Percentiles rank a stretch among this genome's conserved stretches.
These are phyloP conservation scores for Leptinotarsa peninsularis DNA, from an alignment of 2,888 invertebrate species.

Conservation along the genomic window DNA sequence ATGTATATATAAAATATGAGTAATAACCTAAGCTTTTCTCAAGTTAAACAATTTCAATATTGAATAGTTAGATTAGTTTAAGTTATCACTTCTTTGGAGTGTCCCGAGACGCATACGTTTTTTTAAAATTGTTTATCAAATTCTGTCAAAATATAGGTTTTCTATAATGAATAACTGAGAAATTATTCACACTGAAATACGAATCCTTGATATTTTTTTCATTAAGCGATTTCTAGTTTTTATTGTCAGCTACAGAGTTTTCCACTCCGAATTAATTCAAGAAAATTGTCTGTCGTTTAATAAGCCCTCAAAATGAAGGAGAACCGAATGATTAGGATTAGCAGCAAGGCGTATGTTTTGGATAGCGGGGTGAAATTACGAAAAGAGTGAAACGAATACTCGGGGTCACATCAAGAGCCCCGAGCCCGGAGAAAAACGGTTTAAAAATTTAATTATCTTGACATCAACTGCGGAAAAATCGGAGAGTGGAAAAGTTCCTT, in stretches of 20 bases:
- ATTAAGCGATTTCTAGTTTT: slow-evolving; percentile 8
- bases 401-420: slow-evolving; percentile 25
- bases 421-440: slow-evolving; percentile 58
- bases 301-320: slow-evolving; percentile 29
- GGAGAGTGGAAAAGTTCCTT: slow-evolving; percentile 63
- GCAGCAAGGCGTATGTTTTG: slow-evolving; percentile 33
- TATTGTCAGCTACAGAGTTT: slow-evolving; percentile 15
- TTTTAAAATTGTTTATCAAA: not conserved
- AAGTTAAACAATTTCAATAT: no score
- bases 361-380: slow-evolving; percentile 36
- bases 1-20: no score
- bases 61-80: no score
- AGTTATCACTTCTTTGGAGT: no score
- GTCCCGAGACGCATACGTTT: no score
- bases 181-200: not conserved
- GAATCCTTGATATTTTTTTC: not conserved
- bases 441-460: slow-evolving; percentile 65
- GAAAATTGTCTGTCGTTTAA: slow-evolving; percentile 26
- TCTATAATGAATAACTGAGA: not conserved
- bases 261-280: slow-evolving; percentile 20
- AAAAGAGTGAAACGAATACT: slow-evolving; percentile 42
- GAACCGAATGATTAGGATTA: slow-evolving; percentile 34
- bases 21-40: no score
- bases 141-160: not conserved
- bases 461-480: slow-evolving; percentile 63